Percentiles rank a stretch among this genome's conserved stretches.
Evolutionary conservation across 2,797 vertebrate genomes (phyloP).

Genomic region (Pagetopsis macropterus): DNA sequence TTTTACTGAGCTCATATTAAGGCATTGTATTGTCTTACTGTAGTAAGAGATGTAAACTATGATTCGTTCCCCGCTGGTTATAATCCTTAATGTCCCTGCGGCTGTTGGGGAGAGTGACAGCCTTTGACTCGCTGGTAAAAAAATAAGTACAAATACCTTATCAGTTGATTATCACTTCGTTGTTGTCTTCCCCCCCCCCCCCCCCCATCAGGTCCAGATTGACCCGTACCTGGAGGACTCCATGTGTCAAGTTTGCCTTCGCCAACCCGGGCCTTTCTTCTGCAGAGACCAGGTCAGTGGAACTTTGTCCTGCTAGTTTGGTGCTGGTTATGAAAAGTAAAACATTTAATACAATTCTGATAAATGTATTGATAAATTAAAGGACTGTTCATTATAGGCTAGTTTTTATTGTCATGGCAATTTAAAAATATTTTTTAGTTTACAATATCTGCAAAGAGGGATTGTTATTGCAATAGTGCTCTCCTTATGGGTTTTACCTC

Average conservation of each 20-base stretch:
- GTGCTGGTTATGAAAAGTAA: background rate
- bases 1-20: background rate
- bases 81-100: background rate
- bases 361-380: background rate
- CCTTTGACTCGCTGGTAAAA: background rate
- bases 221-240: conserved; percentile 98
- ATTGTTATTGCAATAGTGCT: no score
- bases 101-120: background rate
- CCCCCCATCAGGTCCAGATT: conserved; percentile 90
- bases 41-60: no score
- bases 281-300: conserved; percentile 94
- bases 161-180: no score
- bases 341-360: background rate
- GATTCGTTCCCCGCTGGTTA: background rate
- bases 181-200: background rate
- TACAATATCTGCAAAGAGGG: no score
- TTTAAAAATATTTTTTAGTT: no score
- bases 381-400: background rate
- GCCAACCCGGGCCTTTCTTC: conserved; percentile 97
- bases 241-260: conserved; percentile 94
- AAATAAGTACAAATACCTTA: no score
- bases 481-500: no score
- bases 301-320: background rate
- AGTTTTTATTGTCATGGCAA: background rate
- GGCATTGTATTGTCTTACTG: no score